phyloP scores from a whole-genome alignment of 2,797 vertebrate species.

The Diplodus sargus region DNA sequence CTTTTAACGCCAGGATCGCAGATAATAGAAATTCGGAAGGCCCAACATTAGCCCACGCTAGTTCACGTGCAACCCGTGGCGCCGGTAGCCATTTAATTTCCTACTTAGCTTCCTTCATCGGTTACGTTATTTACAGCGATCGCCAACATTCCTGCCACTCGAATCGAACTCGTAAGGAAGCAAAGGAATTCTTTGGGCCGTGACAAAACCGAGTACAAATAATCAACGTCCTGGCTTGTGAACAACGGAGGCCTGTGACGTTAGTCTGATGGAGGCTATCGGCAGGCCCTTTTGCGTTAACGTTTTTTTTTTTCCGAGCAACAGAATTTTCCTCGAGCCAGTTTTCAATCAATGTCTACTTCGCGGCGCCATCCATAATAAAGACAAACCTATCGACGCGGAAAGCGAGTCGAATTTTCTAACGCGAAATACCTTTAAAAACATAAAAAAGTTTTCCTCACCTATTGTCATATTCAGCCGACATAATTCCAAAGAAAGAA shows the following conservation, averaged over 20 bases:
- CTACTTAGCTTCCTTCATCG: no score
- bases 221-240: no score
- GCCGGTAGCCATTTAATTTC: slow-evolving; percentile 30
- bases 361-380: no score
- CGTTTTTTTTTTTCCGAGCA: no score
- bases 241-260: no score
- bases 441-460: slow-evolving; percentile 55
- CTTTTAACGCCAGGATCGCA: fast-evolving
- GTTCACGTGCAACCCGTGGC: slow-evolving; percentile 60
- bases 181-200: fast-evolving
- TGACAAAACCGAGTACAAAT: fast-evolving
- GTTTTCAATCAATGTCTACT: no score
- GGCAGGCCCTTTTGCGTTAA: no score
- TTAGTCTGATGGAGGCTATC: no score
- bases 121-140: no score
- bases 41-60: slow-evolving; percentile 3
- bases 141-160: no score
- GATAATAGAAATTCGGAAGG: neutral
- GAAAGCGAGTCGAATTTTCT: fast-evolving
- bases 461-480: slow-evolving; percentile 88
- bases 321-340: no score
- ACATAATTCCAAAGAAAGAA: slow-evolving; percentile 89
- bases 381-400: fast-evolving
- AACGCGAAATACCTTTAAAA: fast-evolving
- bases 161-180: fast-evolving